phyloP scores from a whole-genome alignment of 2,113 vertebrate species.

The Callithrix jacchus region DNA sequence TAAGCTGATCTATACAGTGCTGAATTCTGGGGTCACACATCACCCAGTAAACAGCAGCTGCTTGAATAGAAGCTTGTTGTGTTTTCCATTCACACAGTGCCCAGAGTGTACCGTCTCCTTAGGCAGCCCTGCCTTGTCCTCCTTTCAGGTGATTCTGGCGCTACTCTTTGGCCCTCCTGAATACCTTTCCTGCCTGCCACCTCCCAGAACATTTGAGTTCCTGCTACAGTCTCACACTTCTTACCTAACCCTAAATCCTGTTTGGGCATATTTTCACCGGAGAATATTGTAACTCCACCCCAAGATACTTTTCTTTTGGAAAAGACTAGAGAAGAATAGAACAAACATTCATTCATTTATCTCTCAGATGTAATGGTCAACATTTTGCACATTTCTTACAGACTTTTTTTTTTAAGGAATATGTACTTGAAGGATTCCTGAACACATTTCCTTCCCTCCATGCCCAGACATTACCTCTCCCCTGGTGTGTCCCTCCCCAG shows the following conservation, averaged over 20 bases:
- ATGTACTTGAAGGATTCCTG: neutral
- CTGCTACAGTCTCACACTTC: neutral
- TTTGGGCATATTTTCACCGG: neutral
- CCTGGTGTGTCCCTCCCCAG: neutral
- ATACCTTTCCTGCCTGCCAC: neutral
- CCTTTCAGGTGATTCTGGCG: neutral
- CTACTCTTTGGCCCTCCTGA: neutral
- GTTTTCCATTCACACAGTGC: neutral
- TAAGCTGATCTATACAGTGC: conserved; percentile 1
- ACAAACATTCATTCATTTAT: neutral
- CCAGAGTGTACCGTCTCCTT: neutral
- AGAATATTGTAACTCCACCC: neutral
- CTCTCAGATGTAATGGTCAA: neutral
- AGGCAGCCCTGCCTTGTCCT: neutral
- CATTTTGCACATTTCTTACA: neutral
- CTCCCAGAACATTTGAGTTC: neutral
- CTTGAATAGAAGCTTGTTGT: conserved; percentile 48
- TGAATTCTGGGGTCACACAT: conserved; percentile 30
- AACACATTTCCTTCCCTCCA: neutral
- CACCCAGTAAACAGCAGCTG: neutral
- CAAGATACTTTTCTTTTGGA: neutral
- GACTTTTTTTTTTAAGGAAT: neutral
- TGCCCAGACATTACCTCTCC: neutral
- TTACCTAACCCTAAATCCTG: neutral
- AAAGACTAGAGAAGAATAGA: neutral